Conservation (phyloP, 2,888 invertebrate genomes). For the Poecilobothrus nobilitatus region DNA sequence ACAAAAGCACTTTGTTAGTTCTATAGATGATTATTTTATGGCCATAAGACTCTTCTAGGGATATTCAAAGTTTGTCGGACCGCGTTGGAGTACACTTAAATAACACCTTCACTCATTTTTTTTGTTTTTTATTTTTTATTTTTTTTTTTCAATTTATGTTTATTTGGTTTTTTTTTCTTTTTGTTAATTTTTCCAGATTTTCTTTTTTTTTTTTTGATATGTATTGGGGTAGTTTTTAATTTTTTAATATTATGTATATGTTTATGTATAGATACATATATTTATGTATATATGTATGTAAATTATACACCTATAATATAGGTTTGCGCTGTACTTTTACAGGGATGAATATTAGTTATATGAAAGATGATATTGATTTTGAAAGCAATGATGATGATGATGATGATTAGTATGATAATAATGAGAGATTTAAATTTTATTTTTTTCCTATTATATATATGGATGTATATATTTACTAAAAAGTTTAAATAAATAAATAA, state of each 20-base stretch:
- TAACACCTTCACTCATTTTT: conserved; percentile 18
- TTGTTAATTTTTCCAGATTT: neutral
- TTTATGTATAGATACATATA: neutral
- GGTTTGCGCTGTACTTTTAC: no score
- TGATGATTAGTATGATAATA: no score
- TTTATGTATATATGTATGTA: neutral
- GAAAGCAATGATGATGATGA: no score
- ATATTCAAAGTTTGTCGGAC: conserved; percentile 19
- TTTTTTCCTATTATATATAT: no score
- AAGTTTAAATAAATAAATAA: no score
- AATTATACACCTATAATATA: no score
- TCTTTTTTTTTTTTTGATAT: neutral
- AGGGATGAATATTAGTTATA: no score
- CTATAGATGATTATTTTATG: neutral
- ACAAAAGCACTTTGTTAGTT: no score
- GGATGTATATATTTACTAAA: no score
- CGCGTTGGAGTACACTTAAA: conserved; percentile 22
- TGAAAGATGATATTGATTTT: no score
- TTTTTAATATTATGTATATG: neutral
- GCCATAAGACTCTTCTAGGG: conserved; percentile 7
- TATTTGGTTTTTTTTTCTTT: neutral
- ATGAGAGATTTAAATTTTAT: no score
- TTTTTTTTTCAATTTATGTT: neutral
- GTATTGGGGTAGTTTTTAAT: no score
- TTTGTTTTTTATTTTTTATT: neutral